These are phyloP conservation scores for Mythimna lalbum DNA, from an alignment of 2,888 invertebrate genomes.

Conservation along the genomic window DNA sequence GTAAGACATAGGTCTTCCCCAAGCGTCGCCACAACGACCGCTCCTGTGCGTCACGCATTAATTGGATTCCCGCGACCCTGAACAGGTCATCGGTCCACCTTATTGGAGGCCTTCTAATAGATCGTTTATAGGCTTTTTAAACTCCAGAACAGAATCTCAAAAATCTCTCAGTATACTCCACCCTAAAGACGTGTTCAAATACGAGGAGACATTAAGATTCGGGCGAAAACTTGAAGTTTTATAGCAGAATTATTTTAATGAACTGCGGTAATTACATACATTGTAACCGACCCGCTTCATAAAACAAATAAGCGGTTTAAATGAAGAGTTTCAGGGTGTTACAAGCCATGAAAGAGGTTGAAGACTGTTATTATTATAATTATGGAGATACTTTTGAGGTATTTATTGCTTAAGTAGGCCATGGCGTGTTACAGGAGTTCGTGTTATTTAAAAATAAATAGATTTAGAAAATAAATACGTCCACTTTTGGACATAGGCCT, in stretches of 20 bases:
- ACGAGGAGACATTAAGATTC: conserved; percentile 68
- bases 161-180: conserved; percentile 31
- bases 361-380: neutral
- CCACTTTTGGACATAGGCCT: too few species aligned
- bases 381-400: conserved; percentile 7
- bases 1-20: too few species aligned
- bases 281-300: conserved; percentile 55
- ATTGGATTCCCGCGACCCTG: too few species aligned
- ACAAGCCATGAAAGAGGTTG: conserved; percentile 13
- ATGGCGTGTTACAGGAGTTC: neutral
- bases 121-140: too few species aligned
- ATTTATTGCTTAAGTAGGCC: conserved; percentile 9
- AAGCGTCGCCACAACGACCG: too few species aligned
- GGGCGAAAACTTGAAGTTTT: conserved; percentile 73
- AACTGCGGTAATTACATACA: conserved; percentile 71
- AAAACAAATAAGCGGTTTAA: conserved; percentile 57
- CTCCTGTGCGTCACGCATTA: too few species aligned
- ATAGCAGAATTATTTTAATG: conserved; percentile 76
- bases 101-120: too few species aligned
- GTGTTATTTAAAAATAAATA: neutral
- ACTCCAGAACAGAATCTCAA: too few species aligned
- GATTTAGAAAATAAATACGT: too few species aligned
- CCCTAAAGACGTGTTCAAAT: conserved; percentile 54
- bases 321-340: conserved; percentile 4
- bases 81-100: too few species aligned